Evolutionary conservation across 2,113 vertebrate genomes (phyloP), one percentile per base, ranked within the genome.

Genomic region (Saguinus imperator): DNA sequence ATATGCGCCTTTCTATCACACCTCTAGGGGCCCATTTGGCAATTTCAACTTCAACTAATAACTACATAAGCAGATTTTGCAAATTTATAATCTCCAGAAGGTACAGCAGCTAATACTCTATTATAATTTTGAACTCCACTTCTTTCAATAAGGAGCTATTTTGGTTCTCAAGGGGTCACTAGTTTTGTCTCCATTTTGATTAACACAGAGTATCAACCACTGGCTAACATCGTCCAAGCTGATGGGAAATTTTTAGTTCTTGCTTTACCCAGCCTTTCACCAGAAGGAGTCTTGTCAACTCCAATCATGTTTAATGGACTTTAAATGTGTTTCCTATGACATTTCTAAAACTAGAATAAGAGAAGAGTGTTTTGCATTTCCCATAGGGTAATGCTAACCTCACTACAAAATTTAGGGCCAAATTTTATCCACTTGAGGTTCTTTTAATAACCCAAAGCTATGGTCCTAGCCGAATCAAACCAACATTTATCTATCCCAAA

Each of bases 1-100:
- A 86, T 11, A 21, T 1, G 4, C 0, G 3, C 92, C 96, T 93
- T 88, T 92, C 48, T 13, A 17, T 61, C 89, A 55, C 89, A 97
- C 98, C 98, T 98, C 98, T 83, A 95, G 98, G 96, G 98, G 97
- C 95, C 98, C 96, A 97, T 98, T 97, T 96, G 98, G 94, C 57
- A 91, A 98, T 98, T 98, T 98, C 96, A 92, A 96, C 96, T 98
- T 97, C 94, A 97, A 95, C 94, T 97, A 98, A 98, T 98, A 98
- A 98, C 88, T 90, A 97, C 96, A 95, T 96, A 88, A 97, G 97
- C 97, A 95, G 91, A 97, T 98, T 98, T 98, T 98, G 97, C 97
- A 98, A 98, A 98, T 98, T 97, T 98, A 97, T 98, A 97, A 98
- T 98, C 98, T 98, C 98, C 98, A 98, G 98, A 98, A 97, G 98